Evolutionary conservation across 2,888 invertebrate species (phyloP).

Genomic region (Leistus spinibarbis): DNA sequence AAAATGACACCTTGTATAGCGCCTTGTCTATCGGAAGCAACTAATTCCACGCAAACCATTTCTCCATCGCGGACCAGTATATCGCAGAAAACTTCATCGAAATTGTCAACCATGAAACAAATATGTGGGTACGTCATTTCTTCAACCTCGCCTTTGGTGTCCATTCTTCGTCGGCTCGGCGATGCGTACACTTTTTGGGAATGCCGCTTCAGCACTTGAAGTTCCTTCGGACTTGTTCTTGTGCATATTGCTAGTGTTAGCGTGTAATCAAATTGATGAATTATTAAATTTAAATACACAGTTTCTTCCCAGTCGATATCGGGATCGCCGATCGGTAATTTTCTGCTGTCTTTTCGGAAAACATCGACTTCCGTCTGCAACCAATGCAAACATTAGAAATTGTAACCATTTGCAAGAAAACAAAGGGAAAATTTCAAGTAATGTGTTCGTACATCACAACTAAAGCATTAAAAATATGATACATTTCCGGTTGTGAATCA

Average conservation of each 20-base stretch:
- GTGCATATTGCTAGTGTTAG: conserved; percentile 97
- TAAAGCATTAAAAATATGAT: too few relatives aligned
- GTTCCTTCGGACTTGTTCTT: conserved; percentile 94
- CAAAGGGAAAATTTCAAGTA: too few relatives aligned
- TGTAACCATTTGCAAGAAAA: too few relatives aligned
- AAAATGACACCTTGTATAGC: conserved; percentile 93
- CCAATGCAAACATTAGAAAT: too few relatives aligned
- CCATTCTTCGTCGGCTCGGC: conserved; percentile 95
- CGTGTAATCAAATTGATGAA: conserved; percentile 98
- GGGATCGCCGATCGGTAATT: conserved; percentile 94
- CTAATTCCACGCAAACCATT: conserved; percentile 98
- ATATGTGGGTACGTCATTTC: conserved; percentile 99
- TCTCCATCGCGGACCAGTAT: conserved; percentile 97
- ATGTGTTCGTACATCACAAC: too few relatives aligned
- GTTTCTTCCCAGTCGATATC: conserved; percentile 99
- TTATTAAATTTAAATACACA: conserved; percentile 94
- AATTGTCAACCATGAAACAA: conserved; percentile 99
- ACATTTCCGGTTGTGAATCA: neutral
- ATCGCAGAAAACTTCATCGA: conserved; percentile 98
- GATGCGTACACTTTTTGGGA: conserved; percentile 96
- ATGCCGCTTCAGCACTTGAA: conserved; percentile 91
- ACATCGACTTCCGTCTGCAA: conserved; percentile 93
- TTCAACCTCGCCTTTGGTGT: conserved; percentile 96
- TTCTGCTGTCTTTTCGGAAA: conserved; percentile 95
- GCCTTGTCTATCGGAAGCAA: conserved; percentile 87